Conservation (phyloP, 2,888 invertebrate species). For the Hydrotaea cyrtoneurina region DNA sequence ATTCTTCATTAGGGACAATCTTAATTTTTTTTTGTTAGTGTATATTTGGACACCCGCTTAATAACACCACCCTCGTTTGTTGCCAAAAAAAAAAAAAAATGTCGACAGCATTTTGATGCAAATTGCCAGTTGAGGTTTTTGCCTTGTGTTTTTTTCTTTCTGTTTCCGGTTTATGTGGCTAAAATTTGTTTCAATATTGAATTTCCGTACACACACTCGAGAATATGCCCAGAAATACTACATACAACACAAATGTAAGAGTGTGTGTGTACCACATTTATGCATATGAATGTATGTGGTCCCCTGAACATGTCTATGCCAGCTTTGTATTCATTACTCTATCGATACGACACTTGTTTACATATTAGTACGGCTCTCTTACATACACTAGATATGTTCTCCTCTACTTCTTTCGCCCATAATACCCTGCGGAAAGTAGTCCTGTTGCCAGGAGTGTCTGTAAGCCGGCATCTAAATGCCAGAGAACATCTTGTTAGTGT, state of each 20-base stretch:
- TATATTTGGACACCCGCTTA: too few species aligned
- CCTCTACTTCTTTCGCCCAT: not conserved
- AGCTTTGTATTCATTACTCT: not conserved
- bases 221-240: not conserved
- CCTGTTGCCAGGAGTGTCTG: not conserved
- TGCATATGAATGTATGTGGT: not conserved
- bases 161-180: slow-evolving; percentile 1
- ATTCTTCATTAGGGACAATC: too few species aligned
- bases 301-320: not conserved
- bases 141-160: not conserved
- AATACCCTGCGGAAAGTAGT: not conserved
- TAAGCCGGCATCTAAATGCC: not conserved
- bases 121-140: slow-evolving; percentile 8
- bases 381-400: not conserved
- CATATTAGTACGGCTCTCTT: not conserved
- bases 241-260: too few species aligned
- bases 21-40: too few species aligned
- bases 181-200: slow-evolving; percentile 12
- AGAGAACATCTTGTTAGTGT: slow-evolving; percentile 43
- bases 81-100: too few species aligned
- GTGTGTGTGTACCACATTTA: not conserved
- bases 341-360: slow-evolving; percentile 1
- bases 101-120: not conserved
- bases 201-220: slow-evolving; percentile 9
- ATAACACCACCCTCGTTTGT: too few species aligned